Percentiles rank a stretch among this genome's conserved stretches.
These are phyloP conservation scores for Lucinisca nassula DNA, from an alignment of 2,888 invertebrate species.

Conservation along the genomic window DNA sequence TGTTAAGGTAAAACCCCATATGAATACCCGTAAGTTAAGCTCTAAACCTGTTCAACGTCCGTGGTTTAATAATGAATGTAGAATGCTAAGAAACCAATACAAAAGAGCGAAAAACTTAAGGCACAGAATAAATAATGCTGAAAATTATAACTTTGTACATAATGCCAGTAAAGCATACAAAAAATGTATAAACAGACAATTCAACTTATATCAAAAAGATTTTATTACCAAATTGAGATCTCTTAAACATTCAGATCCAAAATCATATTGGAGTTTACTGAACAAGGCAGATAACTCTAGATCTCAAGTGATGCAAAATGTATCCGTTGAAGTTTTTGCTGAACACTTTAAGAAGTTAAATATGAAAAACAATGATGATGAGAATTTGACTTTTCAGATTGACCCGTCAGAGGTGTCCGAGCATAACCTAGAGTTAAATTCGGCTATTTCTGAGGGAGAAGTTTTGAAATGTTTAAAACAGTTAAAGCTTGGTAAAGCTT, in stretches of 20 bases:
- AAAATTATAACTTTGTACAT: neutral
- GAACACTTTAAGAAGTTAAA: neutral
- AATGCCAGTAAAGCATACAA: neutral
- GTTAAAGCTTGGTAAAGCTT: neutral
- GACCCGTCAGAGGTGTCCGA: neutral
- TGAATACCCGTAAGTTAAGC: neutral
- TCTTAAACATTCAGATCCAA: constrained; percentile 1
- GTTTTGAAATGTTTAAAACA: neutral
- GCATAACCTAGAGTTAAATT: neutral
- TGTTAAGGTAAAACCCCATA: neutral
- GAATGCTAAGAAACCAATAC: neutral
- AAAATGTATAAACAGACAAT: neutral
- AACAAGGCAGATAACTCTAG: neutral
- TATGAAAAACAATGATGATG: neutral
- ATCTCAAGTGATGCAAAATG: neutral
- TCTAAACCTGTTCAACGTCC: neutral
- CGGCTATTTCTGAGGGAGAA: neutral
- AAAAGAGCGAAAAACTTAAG: neutral
- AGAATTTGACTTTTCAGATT: neutral
- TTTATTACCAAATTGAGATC: neutral
- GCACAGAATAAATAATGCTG: neutral
- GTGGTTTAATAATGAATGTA: neutral
- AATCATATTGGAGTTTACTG: constrained; percentile 1
- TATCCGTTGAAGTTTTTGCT: neutral
- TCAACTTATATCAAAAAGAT: neutral